Evolutionary conservation across 2,888 invertebrate species (phyloP), one percentile per base, ranked within the genome.

Genomic region (Eristalinus aeneus): DNA sequence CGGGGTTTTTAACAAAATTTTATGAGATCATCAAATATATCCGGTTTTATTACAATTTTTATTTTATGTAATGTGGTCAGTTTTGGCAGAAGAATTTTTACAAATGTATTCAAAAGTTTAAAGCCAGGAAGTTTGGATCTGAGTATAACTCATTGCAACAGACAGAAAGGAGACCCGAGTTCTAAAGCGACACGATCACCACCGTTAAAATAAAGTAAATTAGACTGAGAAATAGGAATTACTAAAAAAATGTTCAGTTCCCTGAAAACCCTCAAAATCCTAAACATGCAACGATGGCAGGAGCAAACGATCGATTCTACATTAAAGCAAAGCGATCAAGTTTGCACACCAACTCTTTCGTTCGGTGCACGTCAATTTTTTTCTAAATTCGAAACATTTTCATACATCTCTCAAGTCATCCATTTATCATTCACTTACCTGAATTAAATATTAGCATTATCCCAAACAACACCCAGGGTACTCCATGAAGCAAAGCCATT

Each of bases 401-500:
- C 12, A 39, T 12, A 39, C 11, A 39, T 2, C 32, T 20, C n/a
- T 63, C n/a, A n/a, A 46, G 10, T 16, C 6, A 16, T n/a, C 58
- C 2, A 4, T 20, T 20, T 22, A 20, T 63, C 34, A 58, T 58
- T 23, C 71, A 89, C 92, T 90, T 86, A 92, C 92, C 92, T 91
- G 91, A 90, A 90, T 90, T 89, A 72, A 90, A 88, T 89, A 91
- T 89, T 86, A 91, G 89, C 82, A 91, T 89, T 90, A 92, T 90
- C 91, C 92, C 92, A 90, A 91, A 89, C 89, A 90, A 89, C 89
- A 90, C 89, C 90, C 90, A 91, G 88, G 90, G 89, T 85, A 90
- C 88, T 89, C 90, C 90, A 88, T 89, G 88, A 88, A 88, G 89
- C 87, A 89, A 89, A 89, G 89, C 90, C 92, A 92, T 92, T 87